Conservation (phyloP, 2,797 vertebrate genomes). For the Pantherophis alleghaniensis region DNA sequence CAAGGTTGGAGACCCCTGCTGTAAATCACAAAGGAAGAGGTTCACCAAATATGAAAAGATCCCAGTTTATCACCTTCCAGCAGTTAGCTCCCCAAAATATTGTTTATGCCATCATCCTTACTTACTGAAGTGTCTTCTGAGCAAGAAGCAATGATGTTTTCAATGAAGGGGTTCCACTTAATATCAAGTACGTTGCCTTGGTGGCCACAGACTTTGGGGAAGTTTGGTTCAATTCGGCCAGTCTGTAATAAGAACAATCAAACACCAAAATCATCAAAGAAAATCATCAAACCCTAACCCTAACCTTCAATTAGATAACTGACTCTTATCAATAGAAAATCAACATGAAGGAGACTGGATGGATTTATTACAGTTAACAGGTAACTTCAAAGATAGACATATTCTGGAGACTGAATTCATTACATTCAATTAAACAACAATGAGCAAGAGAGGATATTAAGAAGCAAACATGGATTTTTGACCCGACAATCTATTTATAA, state of each 20-base stretch:
- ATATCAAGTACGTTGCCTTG: conserved; percentile 97
- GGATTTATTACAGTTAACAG: not conserved
- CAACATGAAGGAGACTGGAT: not conserved
- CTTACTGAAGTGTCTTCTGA: conserved; percentile 95
- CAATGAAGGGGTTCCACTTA: conserved; percentile 99
- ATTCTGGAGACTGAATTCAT: not conserved
- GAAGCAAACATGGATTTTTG: not conserved
- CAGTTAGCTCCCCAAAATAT: not conserved
- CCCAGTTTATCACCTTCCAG: too few species aligned
- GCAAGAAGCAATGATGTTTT: conserved; percentile 95
- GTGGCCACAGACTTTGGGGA: conserved; percentile 94
- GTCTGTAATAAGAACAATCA: conserved; percentile 69
- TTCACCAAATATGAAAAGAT: not conserved
- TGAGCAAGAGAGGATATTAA: not conserved
- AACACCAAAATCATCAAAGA: not conserved
- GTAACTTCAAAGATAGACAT: not conserved
- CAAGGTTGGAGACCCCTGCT: too few species aligned
- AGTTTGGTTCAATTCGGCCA: conserved; percentile 90
- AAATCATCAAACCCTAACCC: not conserved
- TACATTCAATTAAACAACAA: not conserved
- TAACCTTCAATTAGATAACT: not conserved
- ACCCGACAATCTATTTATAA: not conserved
- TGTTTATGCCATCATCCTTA: not conserved
- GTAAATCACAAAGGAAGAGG: not conserved
- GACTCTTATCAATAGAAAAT: not conserved